Conservation (phyloP, 2,888 invertebrate genomes). For the Pecten maximus region DNA sequence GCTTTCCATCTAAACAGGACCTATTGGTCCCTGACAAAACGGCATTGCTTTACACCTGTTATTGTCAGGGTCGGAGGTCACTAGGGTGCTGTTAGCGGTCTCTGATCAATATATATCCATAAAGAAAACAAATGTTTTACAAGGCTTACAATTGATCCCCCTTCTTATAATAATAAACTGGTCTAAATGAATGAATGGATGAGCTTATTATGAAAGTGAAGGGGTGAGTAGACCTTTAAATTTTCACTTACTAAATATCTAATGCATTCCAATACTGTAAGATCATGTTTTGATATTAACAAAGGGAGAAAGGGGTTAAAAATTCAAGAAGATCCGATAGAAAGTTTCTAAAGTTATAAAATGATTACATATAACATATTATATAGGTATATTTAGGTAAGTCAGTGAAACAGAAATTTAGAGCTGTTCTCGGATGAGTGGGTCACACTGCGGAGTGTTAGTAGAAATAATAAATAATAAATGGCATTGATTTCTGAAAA, state of each 20-base stretch:
- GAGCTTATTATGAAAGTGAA: neutral
- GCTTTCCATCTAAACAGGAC: neutral
- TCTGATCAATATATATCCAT: constrained; percentile 7
- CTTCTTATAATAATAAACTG: neutral
- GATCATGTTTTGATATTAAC: neutral
- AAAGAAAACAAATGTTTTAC: neutral
- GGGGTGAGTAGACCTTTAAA: constrained; percentile 1
- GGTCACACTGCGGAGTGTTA: neutral
- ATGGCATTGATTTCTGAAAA: too few relatives aligned
- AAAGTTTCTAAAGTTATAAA: neutral
- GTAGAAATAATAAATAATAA: too few relatives aligned
- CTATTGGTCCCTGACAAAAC: neutral
- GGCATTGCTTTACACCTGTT: constrained; percentile 1
- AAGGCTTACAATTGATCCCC: neutral
- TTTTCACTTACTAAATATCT: neutral
- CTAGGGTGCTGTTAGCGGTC: neutral
- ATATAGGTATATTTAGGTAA: neutral
- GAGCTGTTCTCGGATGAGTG: neutral
- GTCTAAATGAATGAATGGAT: neutral
- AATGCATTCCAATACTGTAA: neutral
- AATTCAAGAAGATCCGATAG: neutral
- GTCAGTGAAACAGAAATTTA: neutral
- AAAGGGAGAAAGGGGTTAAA: neutral
- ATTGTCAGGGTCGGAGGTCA: neutral
- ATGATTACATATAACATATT: neutral